A percentile compares a stretch with the other conserved stretches of the same genome.
phyloP scores from a whole-genome alignment of 2,888 invertebrate genomes.

The Meiosimyza platycephala region DNA sequence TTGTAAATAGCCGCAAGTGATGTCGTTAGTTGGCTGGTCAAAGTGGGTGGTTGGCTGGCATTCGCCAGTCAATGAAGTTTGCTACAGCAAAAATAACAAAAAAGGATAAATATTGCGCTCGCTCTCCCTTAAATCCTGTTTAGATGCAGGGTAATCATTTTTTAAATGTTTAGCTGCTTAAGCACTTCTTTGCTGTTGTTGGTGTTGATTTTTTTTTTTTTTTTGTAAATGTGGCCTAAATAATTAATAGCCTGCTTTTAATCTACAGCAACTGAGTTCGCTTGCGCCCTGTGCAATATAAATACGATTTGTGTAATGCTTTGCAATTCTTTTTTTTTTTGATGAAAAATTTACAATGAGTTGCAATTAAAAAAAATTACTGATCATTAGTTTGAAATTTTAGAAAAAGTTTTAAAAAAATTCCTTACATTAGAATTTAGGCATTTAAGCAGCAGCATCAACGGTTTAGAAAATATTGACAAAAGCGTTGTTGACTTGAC shows the following conservation, averaged over 20 bases:
- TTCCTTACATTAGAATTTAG: too few relatives aligned
- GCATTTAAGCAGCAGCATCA: too few relatives aligned
- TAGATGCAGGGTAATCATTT: not conserved
- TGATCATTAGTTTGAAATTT: too few relatives aligned
- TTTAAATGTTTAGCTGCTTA: too few relatives aligned
- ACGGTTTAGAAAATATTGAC: too few relatives aligned
- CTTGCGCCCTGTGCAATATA: not conserved
- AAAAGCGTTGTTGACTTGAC: too few relatives aligned
- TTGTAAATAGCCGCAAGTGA: slow-evolving; percentile 7
- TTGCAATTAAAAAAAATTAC: not conserved
- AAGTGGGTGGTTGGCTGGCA: not conserved
- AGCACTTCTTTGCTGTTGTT: not conserved
- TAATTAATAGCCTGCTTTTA: slow-evolving; percentile 8
- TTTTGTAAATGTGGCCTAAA: not conserved
- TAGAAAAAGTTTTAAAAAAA: too few relatives aligned
- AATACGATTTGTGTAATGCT: too few relatives aligned
- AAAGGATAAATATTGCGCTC: not conserved
- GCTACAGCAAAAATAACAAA: not conserved
- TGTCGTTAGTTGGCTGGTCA: not conserved
- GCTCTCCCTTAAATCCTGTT: not conserved
- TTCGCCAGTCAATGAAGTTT: too few relatives aligned
- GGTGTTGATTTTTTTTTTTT: not conserved
- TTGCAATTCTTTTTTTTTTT: too few relatives aligned
- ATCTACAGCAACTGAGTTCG: not conserved
- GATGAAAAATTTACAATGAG: not conserved